Conservation (phyloP, 2,888 invertebrate species). For the Drosophila setosimentum region DNA sequence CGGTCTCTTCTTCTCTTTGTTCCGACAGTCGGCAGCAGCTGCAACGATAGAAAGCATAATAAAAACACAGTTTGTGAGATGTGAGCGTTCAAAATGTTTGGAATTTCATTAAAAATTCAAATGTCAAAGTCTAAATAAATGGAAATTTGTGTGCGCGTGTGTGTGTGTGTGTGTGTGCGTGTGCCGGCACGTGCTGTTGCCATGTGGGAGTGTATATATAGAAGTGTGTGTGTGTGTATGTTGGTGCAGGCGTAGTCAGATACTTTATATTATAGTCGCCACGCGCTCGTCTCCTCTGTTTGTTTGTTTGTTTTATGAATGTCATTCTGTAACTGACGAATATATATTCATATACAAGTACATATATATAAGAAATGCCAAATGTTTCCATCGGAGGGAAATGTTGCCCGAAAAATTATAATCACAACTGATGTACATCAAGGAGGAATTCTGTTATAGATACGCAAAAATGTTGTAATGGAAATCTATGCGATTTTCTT, state of each 20-base stretch:
- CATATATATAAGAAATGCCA: constrained; percentile 14
- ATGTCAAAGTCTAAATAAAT: constrained; percentile 80
- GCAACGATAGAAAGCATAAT: constrained; percentile 40
- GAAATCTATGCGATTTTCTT: constrained; percentile 34
- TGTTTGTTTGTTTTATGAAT: constrained; percentile 68
- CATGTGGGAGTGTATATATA: background rate
- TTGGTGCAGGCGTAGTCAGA: constrained; percentile 39
- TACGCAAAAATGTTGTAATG: constrained; percentile 36
- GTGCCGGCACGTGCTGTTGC: constrained; percentile 66
- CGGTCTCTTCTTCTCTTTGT: background rate
- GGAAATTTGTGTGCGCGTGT: constrained; percentile 61
- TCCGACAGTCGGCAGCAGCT: constrained; percentile 44
- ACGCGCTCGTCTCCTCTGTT: constrained; percentile 19
- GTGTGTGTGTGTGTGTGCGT: constrained; percentile 5
- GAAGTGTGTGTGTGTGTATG: background rate
- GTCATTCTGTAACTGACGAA: constrained; percentile 50
- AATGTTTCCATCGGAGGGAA: constrained; percentile 29
- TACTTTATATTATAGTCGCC: constrained; percentile 44
- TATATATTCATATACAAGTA: constrained; percentile 2
- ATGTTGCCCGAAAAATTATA: constrained; percentile 31
- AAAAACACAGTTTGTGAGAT: constrained; percentile 51
- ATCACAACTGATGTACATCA: constrained; percentile 11
- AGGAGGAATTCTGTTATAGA: background rate
- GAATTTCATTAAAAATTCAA: constrained; percentile 81
- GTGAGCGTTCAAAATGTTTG: constrained; percentile 74